Conservation (phyloP, 2,113 vertebrate genomes). For the Puma concolor region DNA sequence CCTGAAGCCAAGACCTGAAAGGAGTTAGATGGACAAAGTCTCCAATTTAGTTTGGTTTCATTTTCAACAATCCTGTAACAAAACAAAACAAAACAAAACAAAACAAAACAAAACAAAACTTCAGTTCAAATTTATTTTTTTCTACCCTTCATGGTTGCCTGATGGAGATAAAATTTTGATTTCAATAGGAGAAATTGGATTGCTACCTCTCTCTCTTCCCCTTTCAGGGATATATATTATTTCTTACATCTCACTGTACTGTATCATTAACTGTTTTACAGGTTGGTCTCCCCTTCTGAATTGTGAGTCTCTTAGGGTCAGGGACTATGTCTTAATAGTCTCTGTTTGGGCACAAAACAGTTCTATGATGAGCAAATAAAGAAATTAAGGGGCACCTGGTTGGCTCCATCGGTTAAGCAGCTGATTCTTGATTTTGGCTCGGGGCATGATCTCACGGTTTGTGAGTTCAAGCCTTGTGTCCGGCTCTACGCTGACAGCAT, state of each 20-base stretch:
- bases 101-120: constrained; percentile 1
- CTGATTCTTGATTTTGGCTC: too few relatives aligned
- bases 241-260: neutral
- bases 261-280: neutral
- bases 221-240: neutral
- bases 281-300: neutral
- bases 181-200: neutral
- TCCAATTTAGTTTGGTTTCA: neutral
- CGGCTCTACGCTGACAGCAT: too few relatives aligned
- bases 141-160: neutral
- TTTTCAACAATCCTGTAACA: constrained; percentile 1
- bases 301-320: neutral
- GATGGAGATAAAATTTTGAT: neutral
- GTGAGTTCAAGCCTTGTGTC: too few relatives aligned
- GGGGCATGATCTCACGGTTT: too few relatives aligned
- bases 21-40: neutral
- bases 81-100: constrained; percentile 1
- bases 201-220: neutral
- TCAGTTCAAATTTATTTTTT: neutral
- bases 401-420: too few relatives aligned
- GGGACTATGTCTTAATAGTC: neutral
- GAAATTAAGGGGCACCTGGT: neutral
- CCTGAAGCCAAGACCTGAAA: neutral
- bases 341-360: neutral
- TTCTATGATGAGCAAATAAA: neutral